Percentiles rank a stretch among this genome's conserved stretches.
These are phyloP conservation scores for Anarhynchus alexandrinus DNA, from an alignment of 2,113 vertebrate species.

Conservation along the genomic window DNA sequence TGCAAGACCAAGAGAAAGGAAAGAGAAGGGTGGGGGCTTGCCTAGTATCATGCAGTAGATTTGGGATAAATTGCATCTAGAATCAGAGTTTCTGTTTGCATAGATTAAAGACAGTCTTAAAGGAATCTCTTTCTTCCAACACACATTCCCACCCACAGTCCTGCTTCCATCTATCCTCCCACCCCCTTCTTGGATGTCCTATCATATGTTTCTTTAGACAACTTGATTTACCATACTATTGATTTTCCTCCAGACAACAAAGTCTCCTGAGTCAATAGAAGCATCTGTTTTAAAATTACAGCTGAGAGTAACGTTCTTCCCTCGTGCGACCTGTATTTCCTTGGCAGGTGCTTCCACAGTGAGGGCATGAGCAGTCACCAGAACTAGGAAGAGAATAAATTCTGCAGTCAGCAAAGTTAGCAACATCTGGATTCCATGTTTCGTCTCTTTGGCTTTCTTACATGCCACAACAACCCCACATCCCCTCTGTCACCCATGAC, in stretches of 20 bases:
- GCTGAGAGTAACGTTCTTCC: conserved; percentile 58
- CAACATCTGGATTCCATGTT: neutral
- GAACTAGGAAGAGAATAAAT: conserved; percentile 65
- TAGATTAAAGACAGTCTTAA: neutral
- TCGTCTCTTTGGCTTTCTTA: neutral
- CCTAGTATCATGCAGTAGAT: neutral
- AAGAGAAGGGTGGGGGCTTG: neutral
- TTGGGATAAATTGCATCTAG: neutral
- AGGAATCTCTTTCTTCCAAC: neutral
- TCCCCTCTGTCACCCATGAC: neutral
- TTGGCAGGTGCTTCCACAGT: conserved; percentile 67
- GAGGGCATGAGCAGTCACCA: conserved; percentile 64
- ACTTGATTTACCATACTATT: neutral
- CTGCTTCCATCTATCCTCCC: neutral
- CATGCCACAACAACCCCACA: neutral
- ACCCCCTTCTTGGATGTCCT: neutral
- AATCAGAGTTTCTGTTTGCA: neutral
- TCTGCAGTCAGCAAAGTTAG: neutral
- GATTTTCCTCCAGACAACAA: conserved; percentile 69
- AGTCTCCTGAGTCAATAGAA: accelerated
- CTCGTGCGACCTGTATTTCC: conserved; percentile 68
- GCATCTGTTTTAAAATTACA: conserved; percentile 72
- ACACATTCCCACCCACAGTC: neutral
- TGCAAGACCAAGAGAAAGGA: neutral
- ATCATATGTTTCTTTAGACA: neutral